Base-by-base conservation (phyloP, 2,888 invertebrate species). In the Pristionchus mayeri region DNA sequence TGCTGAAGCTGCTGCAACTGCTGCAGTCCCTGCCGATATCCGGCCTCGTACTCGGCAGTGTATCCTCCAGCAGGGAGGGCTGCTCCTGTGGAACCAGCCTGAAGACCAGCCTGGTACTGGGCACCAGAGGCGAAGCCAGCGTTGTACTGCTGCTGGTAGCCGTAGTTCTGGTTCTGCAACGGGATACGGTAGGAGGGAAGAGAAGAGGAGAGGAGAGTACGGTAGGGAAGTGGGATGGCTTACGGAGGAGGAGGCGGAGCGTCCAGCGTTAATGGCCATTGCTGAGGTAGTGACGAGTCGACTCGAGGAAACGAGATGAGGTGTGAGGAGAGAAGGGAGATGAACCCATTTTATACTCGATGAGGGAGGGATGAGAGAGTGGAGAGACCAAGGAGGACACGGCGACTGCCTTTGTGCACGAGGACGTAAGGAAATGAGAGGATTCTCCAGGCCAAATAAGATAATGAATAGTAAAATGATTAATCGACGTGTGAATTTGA, bases 251-350 rank as follows among this genome's bases (percentile, higher is more conserved):
- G 67, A 67, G 16, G 67, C 37, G 37, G 67, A 71, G 40, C 71
- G 71, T 71, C 71, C 71, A 24, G 71, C 71, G 71, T 71, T 71
- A 40, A 30, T 40, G 37, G 71, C 40, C 71, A 71, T 71, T 37
- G 71, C 24, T 4, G 40, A 40, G 9, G 71, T n/a, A 71, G 71
- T n/a, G 71, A 71, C 40, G 40, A 71, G 71, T 40, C n/a, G 71
- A 24, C n/a, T 71, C 40, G 71, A 27, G 44, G 24, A 40, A 24
- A 71, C n/a, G 40, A 24, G 71, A 44, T 21, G 40, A 40, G 40
- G 71, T 71, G 67, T 44, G 71, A 30, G 1, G 21, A 21, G 21
- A 11, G 40, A 13, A 7, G n/a, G n/a, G 11, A 0, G 7, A 1
- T 16, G 9, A 13, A n/a, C 3, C 24, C 40, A 3, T 71, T 71